These are phyloP conservation scores for Aporrectodea caliginosa DNA, from an alignment of 1,140 invertebrate genomes.

Conservation along the genomic window DNA sequence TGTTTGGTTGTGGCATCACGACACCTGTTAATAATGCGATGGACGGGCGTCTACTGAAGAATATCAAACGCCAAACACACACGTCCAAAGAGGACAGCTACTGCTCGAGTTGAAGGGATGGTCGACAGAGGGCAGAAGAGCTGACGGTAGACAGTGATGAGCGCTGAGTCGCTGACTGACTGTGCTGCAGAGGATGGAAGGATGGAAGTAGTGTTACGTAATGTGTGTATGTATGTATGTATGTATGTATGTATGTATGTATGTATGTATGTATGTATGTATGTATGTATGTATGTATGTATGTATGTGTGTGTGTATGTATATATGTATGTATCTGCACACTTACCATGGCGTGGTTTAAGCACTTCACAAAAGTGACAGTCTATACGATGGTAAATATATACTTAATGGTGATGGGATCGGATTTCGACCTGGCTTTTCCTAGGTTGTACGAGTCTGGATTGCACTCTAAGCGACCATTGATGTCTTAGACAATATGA, in stretches of 20 bases:
- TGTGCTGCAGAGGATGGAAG: background rate
- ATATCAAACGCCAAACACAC: too few relatives aligned
- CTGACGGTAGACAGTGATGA: background rate
- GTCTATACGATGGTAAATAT: too few relatives aligned
- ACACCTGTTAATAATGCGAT: too few relatives aligned
- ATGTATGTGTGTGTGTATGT: background rate
- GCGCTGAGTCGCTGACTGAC: background rate
- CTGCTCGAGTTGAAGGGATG: background rate
- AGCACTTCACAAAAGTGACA: too few relatives aligned
- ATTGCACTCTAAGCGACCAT: too few relatives aligned
- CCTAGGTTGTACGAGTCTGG: too few relatives aligned
- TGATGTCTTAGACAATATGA: too few relatives aligned
- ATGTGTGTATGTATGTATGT: background rate
- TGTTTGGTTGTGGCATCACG: too few relatives aligned
- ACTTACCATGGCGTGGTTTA: too few relatives aligned
- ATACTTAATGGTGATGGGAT: too few relatives aligned
- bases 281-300: background rate
- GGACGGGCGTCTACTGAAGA: too few relatives aligned
- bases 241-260: background rate
- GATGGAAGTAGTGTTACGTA: background rate
- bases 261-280: background rate
- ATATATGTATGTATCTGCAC: background rate
- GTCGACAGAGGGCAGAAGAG: background rate
- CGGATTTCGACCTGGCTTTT: background rate
- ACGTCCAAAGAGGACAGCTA: background rate